Percentiles rank a stretch among this genome's conserved stretches.
These are phyloP conservation scores for Xenopus petersii DNA, from an alignment of 2,797 vertebrate genomes.

Conservation along the genomic window DNA sequence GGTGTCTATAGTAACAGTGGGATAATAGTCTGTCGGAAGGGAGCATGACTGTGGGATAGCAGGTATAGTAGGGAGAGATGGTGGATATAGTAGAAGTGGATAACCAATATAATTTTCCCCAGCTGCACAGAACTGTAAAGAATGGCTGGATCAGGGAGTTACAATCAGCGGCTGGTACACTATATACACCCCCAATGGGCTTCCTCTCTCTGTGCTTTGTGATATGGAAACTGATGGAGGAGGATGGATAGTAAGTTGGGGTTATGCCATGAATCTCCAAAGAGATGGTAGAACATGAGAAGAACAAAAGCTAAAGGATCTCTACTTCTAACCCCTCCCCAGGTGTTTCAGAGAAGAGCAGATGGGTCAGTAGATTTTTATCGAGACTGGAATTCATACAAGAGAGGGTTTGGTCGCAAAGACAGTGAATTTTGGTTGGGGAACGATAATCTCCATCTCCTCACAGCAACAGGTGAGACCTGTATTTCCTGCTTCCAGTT, in stretches of 20 bases:
- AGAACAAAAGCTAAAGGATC: neutral
- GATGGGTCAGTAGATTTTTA: slow-evolving; percentile 62
- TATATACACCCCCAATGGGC: slow-evolving; percentile 53
- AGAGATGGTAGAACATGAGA: slow-evolving; percentile 9
- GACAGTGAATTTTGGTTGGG: slow-evolving; percentile 65
- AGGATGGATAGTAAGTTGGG: too few relatives aligned
- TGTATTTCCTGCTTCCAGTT: too few relatives aligned
- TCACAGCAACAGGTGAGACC: slow-evolving; percentile 11
- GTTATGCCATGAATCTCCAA: too few relatives aligned
- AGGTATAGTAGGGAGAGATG: too few relatives aligned
- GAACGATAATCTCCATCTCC: slow-evolving; percentile 50
- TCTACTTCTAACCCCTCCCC: neutral
- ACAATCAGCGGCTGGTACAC: slow-evolving; percentile 58
- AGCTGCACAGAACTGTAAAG: slow-evolving; percentile 56
- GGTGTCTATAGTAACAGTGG: too few relatives aligned
- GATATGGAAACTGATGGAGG: too few relatives aligned
- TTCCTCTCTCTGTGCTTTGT: neutral
- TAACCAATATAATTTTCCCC: too few relatives aligned
- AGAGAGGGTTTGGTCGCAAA: slow-evolving; percentile 58
- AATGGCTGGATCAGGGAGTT: slow-evolving; percentile 52
- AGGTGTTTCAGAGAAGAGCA: slow-evolving; percentile 46
- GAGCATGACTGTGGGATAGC: too few relatives aligned
- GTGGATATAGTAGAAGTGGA: too few relatives aligned
- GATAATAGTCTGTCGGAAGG: too few relatives aligned
- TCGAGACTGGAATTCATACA: slow-evolving; percentile 57